phyloP scores from a whole-genome alignment of 1,140 invertebrate species.

The Drosophila carrolli region DNA sequence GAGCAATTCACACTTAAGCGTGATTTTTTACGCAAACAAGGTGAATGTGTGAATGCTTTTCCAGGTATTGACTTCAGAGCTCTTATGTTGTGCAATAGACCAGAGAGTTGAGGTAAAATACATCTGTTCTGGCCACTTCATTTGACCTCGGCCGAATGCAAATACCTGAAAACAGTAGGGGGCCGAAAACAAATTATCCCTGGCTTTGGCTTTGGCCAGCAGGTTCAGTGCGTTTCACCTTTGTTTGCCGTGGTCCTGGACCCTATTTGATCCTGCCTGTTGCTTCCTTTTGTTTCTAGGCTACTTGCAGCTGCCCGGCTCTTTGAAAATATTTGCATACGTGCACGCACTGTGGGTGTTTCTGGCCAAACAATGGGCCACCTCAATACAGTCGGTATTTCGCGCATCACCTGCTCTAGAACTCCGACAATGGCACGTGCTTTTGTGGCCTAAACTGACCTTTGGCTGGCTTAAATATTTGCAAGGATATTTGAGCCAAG shows the following conservation, averaged over 20 bases:
- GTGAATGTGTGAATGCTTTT: slow-evolving; percentile 24
- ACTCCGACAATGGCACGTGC: slow-evolving; percentile 60
- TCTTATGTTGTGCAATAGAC: slow-evolving; percentile 56
- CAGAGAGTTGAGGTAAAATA: slow-evolving; percentile 9
- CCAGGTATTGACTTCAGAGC: slow-evolving; percentile 14
- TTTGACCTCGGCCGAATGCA: slow-evolving; percentile 41
- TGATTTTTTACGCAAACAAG: slow-evolving; percentile 45
- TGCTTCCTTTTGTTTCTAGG: slow-evolving; percentile 62
- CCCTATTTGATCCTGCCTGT: slow-evolving; percentile 64
- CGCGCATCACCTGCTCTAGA: slow-evolving; percentile 62
- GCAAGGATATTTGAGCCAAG: slow-evolving; percentile 25
- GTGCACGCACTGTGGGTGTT: slow-evolving; percentile 70
- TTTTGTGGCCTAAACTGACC: slow-evolving; percentile 59
- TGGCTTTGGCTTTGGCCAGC: slow-evolving; percentile 28
- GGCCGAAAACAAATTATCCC: slow-evolving; percentile 10
- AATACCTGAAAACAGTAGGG: slow-evolving; percentile 49
- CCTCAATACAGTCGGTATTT: slow-evolving; percentile 26
- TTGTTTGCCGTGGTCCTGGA: slow-evolving; percentile 29
- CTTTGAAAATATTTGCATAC: slow-evolving; percentile 72
- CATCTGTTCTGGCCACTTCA: slow-evolving; percentile 69
- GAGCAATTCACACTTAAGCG: slow-evolving; percentile 64
- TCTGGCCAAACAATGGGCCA: slow-evolving; percentile 58
- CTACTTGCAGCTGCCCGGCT: slow-evolving; percentile 60
- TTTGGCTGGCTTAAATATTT: slow-evolving; percentile 39
- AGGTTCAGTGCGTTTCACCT: slow-evolving; percentile 64